Base-by-base conservation (phyloP, 2,797 vertebrate species). In the Megaceryle alcyon region DNA sequence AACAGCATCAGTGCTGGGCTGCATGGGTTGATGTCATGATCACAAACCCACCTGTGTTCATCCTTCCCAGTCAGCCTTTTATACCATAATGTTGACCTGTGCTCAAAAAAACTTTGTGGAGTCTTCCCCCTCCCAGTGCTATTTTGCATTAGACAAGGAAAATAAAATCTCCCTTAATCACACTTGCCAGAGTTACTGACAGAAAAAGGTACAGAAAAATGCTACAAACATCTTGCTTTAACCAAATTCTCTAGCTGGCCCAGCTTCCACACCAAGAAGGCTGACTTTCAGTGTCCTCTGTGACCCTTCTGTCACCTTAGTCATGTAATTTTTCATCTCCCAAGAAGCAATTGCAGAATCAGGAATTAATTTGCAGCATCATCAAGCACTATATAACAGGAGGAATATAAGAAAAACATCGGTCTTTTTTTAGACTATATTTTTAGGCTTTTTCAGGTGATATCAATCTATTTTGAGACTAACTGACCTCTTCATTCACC, bases 391-490 rank as follows among this genome's bases (percentile, higher is more conserved):
- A 5, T 35, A 10, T 25, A 76, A 70, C 60, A 31, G 8, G 25
- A 87, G 29, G 10, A 82, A 65, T 51, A 59, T 20, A 75, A 56
- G 28, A 63, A 87, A 91, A 88, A 56, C 10, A 84, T 12, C 46
- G 17, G n/a, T 6, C n/a, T 39, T 56, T 63, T 78, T 89, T 82
- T 75, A 91, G 51, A 6, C 15, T 46, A 1, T 25, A 69, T 84
- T 90, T 95, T 92, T 88, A 87, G 69, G 14, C 31, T 71, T 83
- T 89, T 86, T n/a, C 46, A 69, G 49, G 22, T 88, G 86, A 39
- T 23, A 79, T 23, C 43, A 7, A 53, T 53, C 33, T 94, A 90
- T 88, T 94, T 79, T 88, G 76, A 77, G 43, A 59, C 26, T 31
- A 81, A 75, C n/a, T 81, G n/a, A 73, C 20, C 12, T 70, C 14